Percentiles rank a stretch among this genome's conserved stretches.
These are phyloP conservation scores for Pelochelys cantorii DNA, from an alignment of 2,797 vertebrate species.

Conservation along the genomic window DNA sequence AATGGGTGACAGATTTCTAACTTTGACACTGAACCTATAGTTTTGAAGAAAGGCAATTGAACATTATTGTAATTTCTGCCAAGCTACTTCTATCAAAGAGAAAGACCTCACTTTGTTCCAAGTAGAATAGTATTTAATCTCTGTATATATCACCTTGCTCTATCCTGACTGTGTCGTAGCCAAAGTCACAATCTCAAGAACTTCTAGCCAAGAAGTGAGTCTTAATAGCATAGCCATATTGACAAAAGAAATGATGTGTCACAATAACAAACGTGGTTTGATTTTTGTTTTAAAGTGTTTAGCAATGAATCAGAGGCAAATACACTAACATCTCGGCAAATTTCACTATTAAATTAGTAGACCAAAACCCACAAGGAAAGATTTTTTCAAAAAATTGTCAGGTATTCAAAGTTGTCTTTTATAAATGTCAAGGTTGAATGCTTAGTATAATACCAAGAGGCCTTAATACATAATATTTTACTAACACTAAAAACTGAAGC, in stretches of 20 bases:
- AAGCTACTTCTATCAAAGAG: background rate
- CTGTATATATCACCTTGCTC: background rate
- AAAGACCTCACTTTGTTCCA: background rate
- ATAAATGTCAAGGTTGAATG: background rate
- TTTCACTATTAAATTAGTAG: background rate
- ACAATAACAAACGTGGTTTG: slow-evolving; percentile 1
- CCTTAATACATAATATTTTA: background rate
- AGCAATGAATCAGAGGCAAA: background rate
- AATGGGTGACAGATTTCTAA: background rate
- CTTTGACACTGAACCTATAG: rapidly evolving
- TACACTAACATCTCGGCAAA: background rate
- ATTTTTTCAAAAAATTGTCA: background rate
- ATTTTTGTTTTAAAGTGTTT: background rate
- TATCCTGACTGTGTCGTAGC: background rate
- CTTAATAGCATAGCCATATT: background rate
- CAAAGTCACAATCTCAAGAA: background rate
- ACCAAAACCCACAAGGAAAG: rapidly evolving
- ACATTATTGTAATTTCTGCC: background rate
- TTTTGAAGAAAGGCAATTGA: background rate
- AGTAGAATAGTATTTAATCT: background rate
- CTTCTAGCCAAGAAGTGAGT: background rate
- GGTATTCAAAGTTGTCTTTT: background rate
- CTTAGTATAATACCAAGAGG: background rate
- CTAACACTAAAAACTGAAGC: background rate
- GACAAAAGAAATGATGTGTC: background rate